These are phyloP conservation scores for Holacanthella duospinosa DNA, from an alignment of 2,888 invertebrate species.

Conservation along the genomic window DNA sequence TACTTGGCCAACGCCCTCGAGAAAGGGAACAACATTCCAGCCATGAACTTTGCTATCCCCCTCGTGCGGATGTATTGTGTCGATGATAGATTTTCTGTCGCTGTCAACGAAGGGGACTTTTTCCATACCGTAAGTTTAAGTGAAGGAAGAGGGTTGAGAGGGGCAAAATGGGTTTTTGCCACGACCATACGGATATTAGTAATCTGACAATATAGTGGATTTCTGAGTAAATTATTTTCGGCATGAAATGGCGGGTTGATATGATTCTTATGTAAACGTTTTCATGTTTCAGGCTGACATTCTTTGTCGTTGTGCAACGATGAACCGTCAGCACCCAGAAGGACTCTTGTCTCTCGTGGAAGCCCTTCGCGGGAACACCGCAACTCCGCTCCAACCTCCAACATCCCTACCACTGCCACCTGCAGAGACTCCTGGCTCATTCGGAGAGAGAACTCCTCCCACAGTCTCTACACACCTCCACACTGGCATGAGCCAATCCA, in stretches of 20 bases:
- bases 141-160: too few relatives aligned
- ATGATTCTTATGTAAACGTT: too few relatives aligned
- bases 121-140: slow-evolving; percentile 78
- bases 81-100: slow-evolving; percentile 62
- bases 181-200: too few relatives aligned
- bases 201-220: too few relatives aligned
- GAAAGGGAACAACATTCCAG: slow-evolving; percentile 65
- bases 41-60: slow-evolving; percentile 81
- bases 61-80: slow-evolving; percentile 75
- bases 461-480: slow-evolving; percentile 57
- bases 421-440: not conserved
- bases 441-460: not conserved
- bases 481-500: slow-evolving; percentile 75
- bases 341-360: slow-evolving; percentile 36
- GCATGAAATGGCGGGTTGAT: too few relatives aligned
- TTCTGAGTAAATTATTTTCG: too few relatives aligned
- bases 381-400: not conserved
- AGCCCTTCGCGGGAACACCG: slow-evolving; percentile 23
- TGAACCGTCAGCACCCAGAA: slow-evolving; percentile 36
- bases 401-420: not conserved
- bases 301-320: slow-evolving; percentile 31
- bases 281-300: slow-evolving; percentile 35
- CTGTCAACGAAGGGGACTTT: slow-evolving; percentile 72
- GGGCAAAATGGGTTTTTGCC: too few relatives aligned
- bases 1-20: slow-evolving; percentile 78